Evolutionary conservation across 2,797 vertebrate species (phyloP), one percentile per base, ranked within the genome.

Genomic region (Diplodus puntazzo): DNA sequence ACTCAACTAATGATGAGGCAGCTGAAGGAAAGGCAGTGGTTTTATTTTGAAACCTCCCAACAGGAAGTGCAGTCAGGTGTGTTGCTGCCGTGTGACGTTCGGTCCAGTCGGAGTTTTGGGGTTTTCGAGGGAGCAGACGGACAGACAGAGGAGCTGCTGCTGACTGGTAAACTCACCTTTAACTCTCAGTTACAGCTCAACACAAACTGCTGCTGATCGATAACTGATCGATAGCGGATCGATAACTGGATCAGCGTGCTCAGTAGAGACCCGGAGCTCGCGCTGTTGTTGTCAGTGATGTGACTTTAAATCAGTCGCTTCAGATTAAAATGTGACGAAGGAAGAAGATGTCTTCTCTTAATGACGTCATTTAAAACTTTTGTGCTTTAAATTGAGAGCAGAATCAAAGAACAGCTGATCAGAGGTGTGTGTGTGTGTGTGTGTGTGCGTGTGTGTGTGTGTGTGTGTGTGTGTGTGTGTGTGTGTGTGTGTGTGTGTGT

Each of bases 151-250:
- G 0, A 23, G 30, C 55, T 1, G 20, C 59, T 0, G 42, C 39
- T 2, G 34, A 5, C 69, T 83, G 86, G 86, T 82, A 84, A 50
- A 25, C 27, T 75, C 74, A 73, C 54, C 48, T 68, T 68, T 48
- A 14, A 58, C 11, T 13, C 14, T 45, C 21, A 43, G 11, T 65
- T 42, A 30, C 0, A 65, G 0, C 27, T 34, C 12, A 23, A 58
- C 16, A 25, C 4, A 4, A 18, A 18, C 4, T 12, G 45, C 16
- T 4, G 11, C 48, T 25, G 59, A 17, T 69, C 42, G 5, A 39
- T 66, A 27, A 54, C 27, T 21, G 6, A 61, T 77, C 75, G 0
- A 54, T 27, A 11, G 6, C 0, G 9, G 17, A 43, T 73, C 42
- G 0, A 53, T 7, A 8, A 7, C 5, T 34, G 5, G 45, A 30